A percentile compares a stretch with the other conserved stretches of the same genome.
These are phyloP conservation scores for Gastrophysa polygoni DNA, from an alignment of 2,888 invertebrate genomes.

Conservation along the genomic window DNA sequence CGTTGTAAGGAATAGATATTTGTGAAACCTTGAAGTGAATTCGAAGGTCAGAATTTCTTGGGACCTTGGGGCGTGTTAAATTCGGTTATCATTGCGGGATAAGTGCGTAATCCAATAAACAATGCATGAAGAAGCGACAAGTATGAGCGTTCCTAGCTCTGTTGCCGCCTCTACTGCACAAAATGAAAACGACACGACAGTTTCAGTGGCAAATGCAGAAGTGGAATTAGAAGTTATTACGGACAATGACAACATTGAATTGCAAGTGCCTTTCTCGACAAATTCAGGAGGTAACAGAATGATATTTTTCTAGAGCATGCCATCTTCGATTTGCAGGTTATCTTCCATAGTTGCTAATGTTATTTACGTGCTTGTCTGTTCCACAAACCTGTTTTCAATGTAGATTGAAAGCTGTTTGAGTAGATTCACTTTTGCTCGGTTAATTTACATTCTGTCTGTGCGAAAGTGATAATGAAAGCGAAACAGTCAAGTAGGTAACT, in stretches of 20 bases:
- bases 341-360: slow-evolving; percentile 28
- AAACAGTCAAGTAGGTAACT: slow-evolving; percentile 20
- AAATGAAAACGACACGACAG: slow-evolving; percentile 52
- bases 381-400: slow-evolving; percentile 35
- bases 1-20: slow-evolving; percentile 60
- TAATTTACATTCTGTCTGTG: slow-evolving; percentile 31
- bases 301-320: slow-evolving; percentile 33
- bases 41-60: slow-evolving; percentile 59
- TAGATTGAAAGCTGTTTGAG: slow-evolving; percentile 33
- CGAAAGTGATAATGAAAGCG: slow-evolving; percentile 43
- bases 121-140: slow-evolving; percentile 75
- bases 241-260: slow-evolving; percentile 65
- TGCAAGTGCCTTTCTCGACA: slow-evolving; percentile 68
- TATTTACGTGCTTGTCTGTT: slow-evolving; percentile 25
- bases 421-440: slow-evolving; percentile 45
- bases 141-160: slow-evolving; percentile 70
- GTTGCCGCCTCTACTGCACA: slow-evolving; percentile 69
- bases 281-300: slow-evolving; percentile 64
- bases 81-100: slow-evolving; percentile 56
- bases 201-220: slow-evolving; percentile 54
- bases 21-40: slow-evolving; percentile 59
- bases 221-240: slow-evolving; percentile 61
- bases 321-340: slow-evolving; percentile 48
- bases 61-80: slow-evolving; percentile 58
- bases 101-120: slow-evolving; percentile 58